Evolutionary conservation across 2,797 vertebrate genomes (phyloP).

Genomic region (Sebastes matsubarae): DNA sequence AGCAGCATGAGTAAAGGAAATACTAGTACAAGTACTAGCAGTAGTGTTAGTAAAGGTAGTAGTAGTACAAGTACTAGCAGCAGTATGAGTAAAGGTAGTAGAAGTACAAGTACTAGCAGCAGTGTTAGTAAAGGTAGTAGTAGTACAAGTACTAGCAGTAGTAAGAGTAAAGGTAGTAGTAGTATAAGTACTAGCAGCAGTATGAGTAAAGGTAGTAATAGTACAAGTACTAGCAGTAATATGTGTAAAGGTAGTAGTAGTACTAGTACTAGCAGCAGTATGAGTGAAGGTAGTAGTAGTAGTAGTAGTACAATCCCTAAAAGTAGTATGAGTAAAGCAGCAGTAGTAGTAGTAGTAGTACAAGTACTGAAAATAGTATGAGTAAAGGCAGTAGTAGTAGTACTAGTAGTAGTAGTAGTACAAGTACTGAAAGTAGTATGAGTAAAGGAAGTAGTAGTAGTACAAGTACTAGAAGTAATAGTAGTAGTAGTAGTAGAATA

Average conservation of each 20-base stretch:
- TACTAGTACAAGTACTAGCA: background rate
- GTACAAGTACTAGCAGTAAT: too few relatives aligned
- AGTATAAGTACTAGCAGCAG: background rate
- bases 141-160: too few relatives aligned
- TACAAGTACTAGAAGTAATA: background rate
- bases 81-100: fast-evolving
- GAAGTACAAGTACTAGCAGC: too few relatives aligned
- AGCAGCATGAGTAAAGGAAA: background rate
- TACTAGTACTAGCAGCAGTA: background rate
- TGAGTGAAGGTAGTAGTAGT: background rate
- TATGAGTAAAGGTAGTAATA: too few relatives aligned
- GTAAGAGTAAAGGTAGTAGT: fast-evolving
- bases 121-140: too few relatives aligned
- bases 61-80: background rate
- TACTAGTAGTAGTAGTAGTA: background rate
- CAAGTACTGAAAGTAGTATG: background rate
- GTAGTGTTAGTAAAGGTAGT: fast-evolving
- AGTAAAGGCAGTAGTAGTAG: background rate
- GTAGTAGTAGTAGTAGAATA: background rate
- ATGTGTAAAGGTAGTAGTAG: background rate
- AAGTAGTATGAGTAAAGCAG: background rate
- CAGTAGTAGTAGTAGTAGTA: background rate
- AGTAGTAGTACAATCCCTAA: background rate
- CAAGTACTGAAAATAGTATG: too few relatives aligned
- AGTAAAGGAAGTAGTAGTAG: background rate